phyloP scores from a whole-genome alignment of 2,113 vertebrate genomes.

The Bos javanicus region DNA sequence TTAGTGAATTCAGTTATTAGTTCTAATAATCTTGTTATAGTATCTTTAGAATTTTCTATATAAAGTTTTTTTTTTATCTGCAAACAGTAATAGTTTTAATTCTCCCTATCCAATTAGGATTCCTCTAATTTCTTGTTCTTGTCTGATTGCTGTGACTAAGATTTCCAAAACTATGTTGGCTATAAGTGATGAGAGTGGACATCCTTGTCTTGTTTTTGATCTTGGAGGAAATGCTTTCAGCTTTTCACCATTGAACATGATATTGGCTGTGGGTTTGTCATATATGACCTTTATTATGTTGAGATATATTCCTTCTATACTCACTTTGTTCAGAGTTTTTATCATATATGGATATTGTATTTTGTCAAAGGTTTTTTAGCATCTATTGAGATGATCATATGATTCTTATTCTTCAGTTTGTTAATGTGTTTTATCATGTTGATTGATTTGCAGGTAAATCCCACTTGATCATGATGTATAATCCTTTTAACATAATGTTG shows the following conservation, averaged over 20 bases:
- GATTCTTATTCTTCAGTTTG: not conserved
- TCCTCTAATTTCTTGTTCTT: not conserved
- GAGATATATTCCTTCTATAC: not conserved
- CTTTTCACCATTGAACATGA: not conserved
- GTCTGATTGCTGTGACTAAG: not conserved
- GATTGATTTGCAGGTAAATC: not conserved
- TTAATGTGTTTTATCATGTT: not conserved
- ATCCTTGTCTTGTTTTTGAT: not conserved
- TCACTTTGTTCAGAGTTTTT: not conserved
- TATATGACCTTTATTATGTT: not conserved
- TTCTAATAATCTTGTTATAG: not conserved
- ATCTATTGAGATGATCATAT: not conserved
- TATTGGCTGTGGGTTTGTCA: not conserved
- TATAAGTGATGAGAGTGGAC: not conserved
- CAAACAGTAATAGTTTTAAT: not conserved
- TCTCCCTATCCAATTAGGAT: not conserved
- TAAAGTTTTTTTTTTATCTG: not conserved
- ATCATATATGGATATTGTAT: not conserved
- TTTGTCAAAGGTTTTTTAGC: not conserved
- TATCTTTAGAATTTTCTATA: not conserved
- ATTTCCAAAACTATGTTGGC: not conserved
- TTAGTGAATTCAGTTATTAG: not conserved
- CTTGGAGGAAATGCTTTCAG: not conserved
- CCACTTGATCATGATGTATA: not conserved
- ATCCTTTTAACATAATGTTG: not conserved